Base-by-base conservation (phyloP, 2,113 vertebrate genomes). In the Lophura nycthemera region DNA sequence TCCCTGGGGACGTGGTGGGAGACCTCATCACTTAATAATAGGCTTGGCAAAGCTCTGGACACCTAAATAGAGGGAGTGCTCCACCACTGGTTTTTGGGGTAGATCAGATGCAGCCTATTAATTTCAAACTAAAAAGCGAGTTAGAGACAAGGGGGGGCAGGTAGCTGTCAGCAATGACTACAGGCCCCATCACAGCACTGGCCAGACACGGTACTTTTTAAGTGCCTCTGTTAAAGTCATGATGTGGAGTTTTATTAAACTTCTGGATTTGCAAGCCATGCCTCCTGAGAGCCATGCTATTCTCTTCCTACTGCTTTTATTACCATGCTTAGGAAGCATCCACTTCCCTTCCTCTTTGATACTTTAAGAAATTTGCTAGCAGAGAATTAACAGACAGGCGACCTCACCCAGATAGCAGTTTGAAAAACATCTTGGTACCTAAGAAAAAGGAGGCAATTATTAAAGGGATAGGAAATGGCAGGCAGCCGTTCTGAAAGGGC, bases 21-120 rank as follows among this genome's bases (percentile, higher is more conserved):
- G 94, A 92, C 94, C 95, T 95, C 94, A 93, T 92, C 91, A 72
- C 82, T 97, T 95, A 96, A 91, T 96, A 95, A 92, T 25, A 52
- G 91, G 88, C 65, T 95, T 94, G 95, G 93, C 84, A 96, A 93
- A 81, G 82, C 59, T 95, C 78, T 94, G 80, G 86, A 88, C 92
- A 88, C 92, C 94, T 93, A 90, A 94, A 90, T 25, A 84, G 56
- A 88, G 63, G 54, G 81, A 94, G 57, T 19, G 13, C 56, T 88
- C 63, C 34, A 66, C 0, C 47, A 40, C 24, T 76, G 59, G 32
- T 87, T 89, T 30, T 29, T 74, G 56, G 84, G 45, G 13, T 64
- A 86, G 82, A 64, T 77, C 76, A 92, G 65, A 95, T 74, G 54
- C 81, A 94, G 71, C 78, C 32, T 75, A 18, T 32, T 86, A 47